Percentiles rank a stretch among this genome's conserved stretches.
Conservation (phyloP, 2,113 vertebrate genomes). For the Bos javanicus region DNA sequence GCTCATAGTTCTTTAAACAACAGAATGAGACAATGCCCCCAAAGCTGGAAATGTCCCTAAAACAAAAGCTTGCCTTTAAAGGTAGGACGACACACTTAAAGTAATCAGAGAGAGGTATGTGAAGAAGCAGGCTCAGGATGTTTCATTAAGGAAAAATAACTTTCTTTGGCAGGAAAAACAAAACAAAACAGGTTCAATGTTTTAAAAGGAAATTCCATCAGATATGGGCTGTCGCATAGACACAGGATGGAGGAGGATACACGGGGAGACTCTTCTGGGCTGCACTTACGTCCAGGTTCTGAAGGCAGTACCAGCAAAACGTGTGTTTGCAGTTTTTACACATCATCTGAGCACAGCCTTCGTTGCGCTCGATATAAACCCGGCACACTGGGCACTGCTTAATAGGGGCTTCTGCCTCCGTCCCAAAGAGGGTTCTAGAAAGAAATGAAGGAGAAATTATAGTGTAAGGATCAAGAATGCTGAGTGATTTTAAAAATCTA, state of each 20-base stretch:
- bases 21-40: background rate
- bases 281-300: slow-evolving; percentile 94
- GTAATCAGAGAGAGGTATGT: background rate
- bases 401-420: slow-evolving; percentile 84
- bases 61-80: background rate
- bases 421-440: slow-evolving; percentile 79
- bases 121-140: background rate
- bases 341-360: slow-evolving; percentile 99
- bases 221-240: background rate
- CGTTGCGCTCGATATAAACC: slow-evolving; percentile 95
- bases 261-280: accelerated
- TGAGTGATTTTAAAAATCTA: background rate
- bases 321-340: slow-evolving; percentile 99
- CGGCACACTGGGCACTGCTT: slow-evolving; percentile 95
- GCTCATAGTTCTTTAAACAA: background rate
- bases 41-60: background rate
- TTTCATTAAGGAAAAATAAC: background rate
- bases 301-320: slow-evolving; percentile 98
- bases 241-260: accelerated
- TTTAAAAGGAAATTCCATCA: background rate
- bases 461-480: background rate
- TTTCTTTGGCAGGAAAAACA: background rate
- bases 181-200: background rate
- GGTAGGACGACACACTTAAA: background rate
- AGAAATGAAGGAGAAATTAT: background rate